A percentile compares a stretch with the other conserved stretches of the same genome.
Conservation (phyloP, 1,140 invertebrate species). For the Odontomachus brunneus region DNA sequence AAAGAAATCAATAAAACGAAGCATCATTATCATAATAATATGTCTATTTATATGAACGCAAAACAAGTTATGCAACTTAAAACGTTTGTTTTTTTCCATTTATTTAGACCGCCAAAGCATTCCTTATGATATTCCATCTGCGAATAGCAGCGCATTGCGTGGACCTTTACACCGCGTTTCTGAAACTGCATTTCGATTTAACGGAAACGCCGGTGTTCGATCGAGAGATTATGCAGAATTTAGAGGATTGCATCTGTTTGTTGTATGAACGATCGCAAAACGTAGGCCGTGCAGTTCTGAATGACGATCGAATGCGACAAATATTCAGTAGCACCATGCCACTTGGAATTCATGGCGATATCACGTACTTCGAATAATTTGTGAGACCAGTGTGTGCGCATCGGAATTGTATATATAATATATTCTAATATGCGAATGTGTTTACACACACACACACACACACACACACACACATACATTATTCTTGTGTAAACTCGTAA, state of each 20-base stretch:
- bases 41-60: not conserved
- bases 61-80: not conserved
- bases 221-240: slow-evolving; percentile 77
- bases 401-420: slow-evolving; percentile 26
- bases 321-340: slow-evolving; percentile 70
- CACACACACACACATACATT: slow-evolving; percentile 34
- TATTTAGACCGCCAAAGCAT: slow-evolving; percentile 75
- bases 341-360: slow-evolving; percentile 69
- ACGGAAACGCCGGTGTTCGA: slow-evolving; percentile 79
- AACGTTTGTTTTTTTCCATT: not conserved
- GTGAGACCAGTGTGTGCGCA: not conserved
- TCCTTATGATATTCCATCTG: slow-evolving; percentile 76
- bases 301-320: slow-evolving; percentile 75
- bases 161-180: slow-evolving; percentile 76
- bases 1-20: not conserved
- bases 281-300: slow-evolving; percentile 75
- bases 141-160: slow-evolving; percentile 76
- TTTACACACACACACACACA: too few relatives aligned
- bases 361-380: slow-evolving; percentile 75
- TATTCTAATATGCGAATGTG: slow-evolving; percentile 19
- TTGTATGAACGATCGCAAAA: slow-evolving; percentile 78
- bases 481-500: slow-evolving; percentile 58
- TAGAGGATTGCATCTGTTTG: slow-evolving; percentile 80
- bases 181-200: slow-evolving; percentile 79
- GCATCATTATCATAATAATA: not conserved